phyloP scores from a whole-genome alignment of 2,888 invertebrate genomes.

The Apocheima hispidaria region DNA sequence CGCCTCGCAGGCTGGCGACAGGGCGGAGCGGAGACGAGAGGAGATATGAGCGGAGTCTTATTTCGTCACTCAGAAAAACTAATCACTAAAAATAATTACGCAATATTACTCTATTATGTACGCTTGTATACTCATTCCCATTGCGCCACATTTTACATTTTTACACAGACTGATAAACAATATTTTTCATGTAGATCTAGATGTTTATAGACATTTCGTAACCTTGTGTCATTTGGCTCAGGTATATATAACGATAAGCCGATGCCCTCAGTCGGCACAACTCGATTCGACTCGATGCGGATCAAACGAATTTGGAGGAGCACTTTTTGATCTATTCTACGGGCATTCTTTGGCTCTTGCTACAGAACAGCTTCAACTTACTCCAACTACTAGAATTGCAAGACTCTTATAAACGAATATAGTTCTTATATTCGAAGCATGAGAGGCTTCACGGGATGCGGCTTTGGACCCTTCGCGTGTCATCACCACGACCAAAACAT shows the following conservation, averaged over 20 bases:
- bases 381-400: background rate
- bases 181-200: background rate
- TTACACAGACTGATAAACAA: slow-evolving; percentile 18
- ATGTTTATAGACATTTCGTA: slow-evolving; percentile 22
- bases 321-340: background rate
- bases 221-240: slow-evolving; percentile 24
- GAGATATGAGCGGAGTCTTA: too few species aligned
- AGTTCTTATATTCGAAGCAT: slow-evolving; percentile 9
- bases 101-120: background rate
- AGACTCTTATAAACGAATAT: background rate
- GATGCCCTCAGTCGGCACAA: slow-evolving; percentile 14
- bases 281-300: slow-evolving; percentile 8
- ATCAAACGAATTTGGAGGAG: slow-evolving; percentile 3
- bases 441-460: slow-evolving; percentile 22
- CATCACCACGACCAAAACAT: slow-evolving; percentile 24
- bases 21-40: too few species aligned
- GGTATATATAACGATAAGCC: slow-evolving; percentile 25
- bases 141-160: slow-evolving; percentile 7
- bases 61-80: background rate
- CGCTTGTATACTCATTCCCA: background rate
- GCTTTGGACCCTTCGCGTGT: slow-evolving; percentile 16
- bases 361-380: background rate
- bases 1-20: too few species aligned
- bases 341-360: background rate
- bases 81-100: background rate